Conservation (phyloP, 2,113 vertebrate genomes). For the Sebastes fasciatus region DNA sequence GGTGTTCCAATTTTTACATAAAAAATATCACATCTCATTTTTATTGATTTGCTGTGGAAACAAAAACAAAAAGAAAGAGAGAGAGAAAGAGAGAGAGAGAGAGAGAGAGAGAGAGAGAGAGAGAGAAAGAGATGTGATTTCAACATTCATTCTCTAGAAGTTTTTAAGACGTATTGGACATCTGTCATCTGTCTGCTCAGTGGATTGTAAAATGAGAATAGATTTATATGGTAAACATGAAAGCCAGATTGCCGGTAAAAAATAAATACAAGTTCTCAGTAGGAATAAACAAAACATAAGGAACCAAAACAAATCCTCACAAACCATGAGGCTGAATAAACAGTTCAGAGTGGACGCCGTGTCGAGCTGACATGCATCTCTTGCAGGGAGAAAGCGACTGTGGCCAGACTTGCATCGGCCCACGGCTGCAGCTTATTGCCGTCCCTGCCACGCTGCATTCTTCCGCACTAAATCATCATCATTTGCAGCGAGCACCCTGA, state of each 20-base stretch:
- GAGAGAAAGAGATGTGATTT: constrained; percentile 67
- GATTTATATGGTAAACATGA: constrained; percentile 74
- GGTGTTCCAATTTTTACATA: constrained; percentile 75
- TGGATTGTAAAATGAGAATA: constrained; percentile 57
- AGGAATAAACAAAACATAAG: constrained; percentile 64
- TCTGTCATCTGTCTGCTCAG: constrained; percentile 40
- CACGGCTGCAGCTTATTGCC: constrained; percentile 36
- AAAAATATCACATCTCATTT: constrained; percentile 86
- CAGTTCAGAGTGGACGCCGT: constrained; percentile 20
- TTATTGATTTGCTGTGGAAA: constrained; percentile 84
- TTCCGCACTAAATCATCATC: constrained; percentile 48
- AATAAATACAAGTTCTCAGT: constrained; percentile 92
- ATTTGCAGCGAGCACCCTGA: constrained; percentile 35
- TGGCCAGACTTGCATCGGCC: constrained; percentile 29
- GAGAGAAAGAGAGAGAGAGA: too few relatives aligned
- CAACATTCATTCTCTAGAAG: constrained; percentile 81
- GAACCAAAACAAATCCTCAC: constrained; percentile 61
- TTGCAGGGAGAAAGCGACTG: constrained; percentile 42
- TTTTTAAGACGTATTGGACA: constrained; percentile 61
- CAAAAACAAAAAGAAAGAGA: constrained; percentile 67
- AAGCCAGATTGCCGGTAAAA: constrained; percentile 89
- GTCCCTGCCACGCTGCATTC: constrained; percentile 17
- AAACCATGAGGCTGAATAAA: constrained; percentile 45
- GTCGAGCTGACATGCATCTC: constrained; percentile 70
- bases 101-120: constrained; percentile 48